phyloP scores from a whole-genome alignment of 2,888 invertebrate genomes.

The Monochamus alternatus region DNA sequence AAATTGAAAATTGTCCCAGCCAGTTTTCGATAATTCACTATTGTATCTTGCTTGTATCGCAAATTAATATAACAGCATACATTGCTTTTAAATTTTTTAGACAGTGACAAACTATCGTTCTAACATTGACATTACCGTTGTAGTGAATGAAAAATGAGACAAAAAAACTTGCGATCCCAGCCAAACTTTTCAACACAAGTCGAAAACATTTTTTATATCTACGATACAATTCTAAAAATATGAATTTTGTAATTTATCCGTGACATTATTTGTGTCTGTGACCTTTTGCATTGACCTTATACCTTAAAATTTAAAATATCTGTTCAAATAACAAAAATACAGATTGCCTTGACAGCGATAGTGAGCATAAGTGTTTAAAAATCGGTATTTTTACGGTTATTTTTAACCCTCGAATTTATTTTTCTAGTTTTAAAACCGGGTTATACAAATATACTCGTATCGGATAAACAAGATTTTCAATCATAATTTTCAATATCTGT shows the following conservation, averaged over 20 bases:
- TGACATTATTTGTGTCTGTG: not conserved
- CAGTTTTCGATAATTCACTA: no score
- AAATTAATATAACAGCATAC: not conserved
- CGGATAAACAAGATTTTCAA: no score
- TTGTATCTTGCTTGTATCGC: not conserved
- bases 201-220: not conserved
- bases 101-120: not conserved
- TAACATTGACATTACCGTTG: constrained; percentile 24
- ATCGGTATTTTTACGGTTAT: no score
- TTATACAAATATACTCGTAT: no score
- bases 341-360: constrained; percentile 5
- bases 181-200: constrained; percentile 15
- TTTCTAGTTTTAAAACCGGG: no score
- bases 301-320: not conserved
- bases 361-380: not conserved
- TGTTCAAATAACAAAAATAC: constrained; percentile 12
- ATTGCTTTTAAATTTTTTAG: not conserved
- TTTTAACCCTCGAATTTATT: no score
- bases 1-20: no score
- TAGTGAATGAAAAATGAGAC: constrained; percentile 27
- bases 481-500: no score
- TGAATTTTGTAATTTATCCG: not conserved
- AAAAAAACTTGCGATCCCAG: not conserved
- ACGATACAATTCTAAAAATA: not conserved
- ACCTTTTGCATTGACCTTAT: not conserved